Base-by-base conservation (phyloP, 1,140 invertebrate species). In the Panulirus ornatus region DNA sequence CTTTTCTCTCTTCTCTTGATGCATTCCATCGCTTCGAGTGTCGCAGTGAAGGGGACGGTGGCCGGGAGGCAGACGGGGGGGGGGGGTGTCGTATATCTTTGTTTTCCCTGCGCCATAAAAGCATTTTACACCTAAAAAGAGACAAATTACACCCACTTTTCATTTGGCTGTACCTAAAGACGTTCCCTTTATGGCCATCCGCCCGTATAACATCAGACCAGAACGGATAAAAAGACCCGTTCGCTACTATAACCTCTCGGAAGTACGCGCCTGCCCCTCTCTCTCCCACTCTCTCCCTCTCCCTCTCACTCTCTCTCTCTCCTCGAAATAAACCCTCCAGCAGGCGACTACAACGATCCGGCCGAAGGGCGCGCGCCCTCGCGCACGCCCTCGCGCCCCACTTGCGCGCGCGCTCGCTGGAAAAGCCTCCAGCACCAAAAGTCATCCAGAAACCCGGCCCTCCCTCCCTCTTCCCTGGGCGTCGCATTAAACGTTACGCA, bases 91-190 rank as follows among this genome's bases (percentile, higher is more conserved):
- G 40, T 75, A 34, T 38, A 75, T 40, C 34, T 34, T 38, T 75
- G 36, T 75, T 75, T 75, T 36, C 71, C 71, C 16, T 19, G 1
- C 6, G 9, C n/a, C 71, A 75, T 40, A 78, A 78, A 44, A 44
- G 75, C 36, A 78, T 78, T 78, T 78, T 78, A 78, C 75, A 78
- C 75, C 75, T 78, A 78, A 78, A 78, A 78, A 78, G 75, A 78
- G 75, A 78, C 75, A 78, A 78, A 78, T 78, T 78, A 78, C 75
- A 14, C 75, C 75, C 42, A 38, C 44, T 78, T 78, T 78, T 40
- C 42, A 44, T 78, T 78, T 14, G 40, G 19, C 75, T 44, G 22
- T n/a, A 47, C 27, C 27, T 27, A 42, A 78, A 78, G 75, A 78
- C 19, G 22, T 27, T 78, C 75, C 75, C 75, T 78, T 78, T 78